These are phyloP conservation scores for Dusona sp. DNA, from an alignment of 2,888 invertebrate genomes.

Conservation along the genomic window DNA sequence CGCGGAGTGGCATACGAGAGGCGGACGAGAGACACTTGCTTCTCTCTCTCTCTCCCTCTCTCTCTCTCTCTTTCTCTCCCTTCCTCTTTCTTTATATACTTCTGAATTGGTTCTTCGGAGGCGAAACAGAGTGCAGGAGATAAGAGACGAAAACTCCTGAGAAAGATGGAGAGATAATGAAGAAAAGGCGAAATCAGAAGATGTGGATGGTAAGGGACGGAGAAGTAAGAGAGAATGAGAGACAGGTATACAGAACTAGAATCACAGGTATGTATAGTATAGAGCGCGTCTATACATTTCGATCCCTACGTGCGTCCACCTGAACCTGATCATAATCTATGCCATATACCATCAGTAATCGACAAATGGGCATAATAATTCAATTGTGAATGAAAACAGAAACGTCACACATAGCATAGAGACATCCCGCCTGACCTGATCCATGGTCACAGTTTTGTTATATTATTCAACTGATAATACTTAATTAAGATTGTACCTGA, in stretches of 20 bases:
- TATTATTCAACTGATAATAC: constrained; percentile 26
- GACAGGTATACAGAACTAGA: constrained; percentile 61
- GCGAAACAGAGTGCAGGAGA: constrained; percentile 55
- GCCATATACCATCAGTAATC: constrained; percentile 15
- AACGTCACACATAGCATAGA: background rate
- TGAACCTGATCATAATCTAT: constrained; percentile 5
- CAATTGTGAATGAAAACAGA: constrained; percentile 10
- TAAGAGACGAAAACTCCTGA: constrained; percentile 43
- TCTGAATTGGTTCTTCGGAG: constrained; percentile 47
- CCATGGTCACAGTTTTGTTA: constrained; percentile 23
- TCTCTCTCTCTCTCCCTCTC: constrained; percentile 39
- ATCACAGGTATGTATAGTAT: constrained; percentile 58
- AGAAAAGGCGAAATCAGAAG: constrained; percentile 35
- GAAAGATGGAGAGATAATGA: constrained; percentile 50
- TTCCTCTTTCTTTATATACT: constrained; percentile 43
- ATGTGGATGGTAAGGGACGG: constrained; percentile 34
- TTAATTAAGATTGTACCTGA: constrained; percentile 25
- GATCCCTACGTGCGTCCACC: constrained; percentile 14
- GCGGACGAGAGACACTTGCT: constrained; percentile 65
- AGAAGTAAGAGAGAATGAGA: constrained; percentile 55
- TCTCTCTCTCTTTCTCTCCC: constrained; percentile 6
- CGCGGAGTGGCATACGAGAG: constrained; percentile 64
- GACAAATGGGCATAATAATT: background rate
- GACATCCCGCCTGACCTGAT: background rate
- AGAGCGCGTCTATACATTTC: constrained; percentile 47